These are phyloP conservation scores for Thereva unica DNA, from an alignment of 2,888 invertebrate species.

Conservation along the genomic window DNA sequence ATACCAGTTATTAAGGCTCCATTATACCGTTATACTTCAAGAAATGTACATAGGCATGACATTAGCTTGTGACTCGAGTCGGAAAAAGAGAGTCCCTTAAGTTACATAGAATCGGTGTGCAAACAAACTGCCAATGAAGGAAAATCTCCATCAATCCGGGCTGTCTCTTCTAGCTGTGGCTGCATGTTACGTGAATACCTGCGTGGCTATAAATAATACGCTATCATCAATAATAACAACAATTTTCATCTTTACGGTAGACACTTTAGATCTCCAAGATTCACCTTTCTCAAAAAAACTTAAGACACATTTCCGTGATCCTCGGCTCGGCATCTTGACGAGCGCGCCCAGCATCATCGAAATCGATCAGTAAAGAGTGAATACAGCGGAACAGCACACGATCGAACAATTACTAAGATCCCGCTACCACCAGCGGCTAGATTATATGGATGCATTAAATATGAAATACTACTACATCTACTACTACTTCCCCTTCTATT, in stretches of 20 bases:
- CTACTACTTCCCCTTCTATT: neutral
- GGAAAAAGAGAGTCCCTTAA: constrained; percentile 14
- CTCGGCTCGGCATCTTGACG: constrained; percentile 8
- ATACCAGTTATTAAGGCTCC: constrained; percentile 21
- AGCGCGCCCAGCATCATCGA: neutral
- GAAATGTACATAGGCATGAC: constrained; percentile 12
- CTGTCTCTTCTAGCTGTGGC: constrained; percentile 4
- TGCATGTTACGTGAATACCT: constrained; percentile 7
- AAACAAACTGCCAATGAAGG: constrained; percentile 17
- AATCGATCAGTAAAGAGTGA: constrained; percentile 26
- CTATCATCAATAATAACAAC: constrained; percentile 28
- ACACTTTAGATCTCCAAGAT: constrained; percentile 27
- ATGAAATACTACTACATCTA: neutral
- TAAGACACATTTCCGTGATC: neutral
- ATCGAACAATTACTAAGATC: constrained; percentile 29
- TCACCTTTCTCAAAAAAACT: constrained; percentile 10
- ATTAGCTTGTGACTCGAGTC: neutral
- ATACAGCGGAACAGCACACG: constrained; percentile 28
- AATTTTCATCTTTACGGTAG: constrained; percentile 35
- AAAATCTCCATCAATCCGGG: constrained; percentile 22
- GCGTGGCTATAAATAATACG: constrained; percentile 32
- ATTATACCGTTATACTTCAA: constrained; percentile 25
- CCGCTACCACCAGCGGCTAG: constrained; percentile 33
- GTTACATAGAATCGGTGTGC: constrained; percentile 2
- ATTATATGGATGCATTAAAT: constrained; percentile 16